Evolutionary conservation across 2,888 invertebrate genomes (phyloP).

Genomic region (Cheilosia impressa): DNA sequence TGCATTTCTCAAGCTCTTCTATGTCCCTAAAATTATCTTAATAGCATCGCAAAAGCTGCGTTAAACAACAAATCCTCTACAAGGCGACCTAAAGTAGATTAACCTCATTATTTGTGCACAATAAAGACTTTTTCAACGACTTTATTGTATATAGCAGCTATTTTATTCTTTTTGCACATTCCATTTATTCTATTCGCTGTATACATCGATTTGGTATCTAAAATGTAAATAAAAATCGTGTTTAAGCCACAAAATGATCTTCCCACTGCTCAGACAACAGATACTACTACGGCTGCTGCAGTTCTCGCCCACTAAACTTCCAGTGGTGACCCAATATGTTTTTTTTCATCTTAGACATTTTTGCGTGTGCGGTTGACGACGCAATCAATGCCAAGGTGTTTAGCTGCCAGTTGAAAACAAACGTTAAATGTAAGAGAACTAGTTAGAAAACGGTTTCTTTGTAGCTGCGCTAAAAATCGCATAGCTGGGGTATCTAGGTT

Average conservation of each 20-base stretch:
- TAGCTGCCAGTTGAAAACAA: not conserved
- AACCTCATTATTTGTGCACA: constrained; percentile 28
- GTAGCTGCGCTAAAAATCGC: not conserved
- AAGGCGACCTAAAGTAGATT: constrained; percentile 24
- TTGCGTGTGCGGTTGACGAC: constrained; percentile 29
- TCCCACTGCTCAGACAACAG: constrained; percentile 31
- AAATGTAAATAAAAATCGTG: not conserved
- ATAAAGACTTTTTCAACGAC: constrained; percentile 6
- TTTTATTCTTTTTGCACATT: constrained; percentile 20
- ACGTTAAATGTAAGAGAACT: not conserved
- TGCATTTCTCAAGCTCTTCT: not conserved
- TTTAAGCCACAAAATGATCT: constrained; percentile 19
- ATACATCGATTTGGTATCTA: not conserved
- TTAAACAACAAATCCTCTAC: not conserved
- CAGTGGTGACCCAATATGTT: constrained; percentile 32
- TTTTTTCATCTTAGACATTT: not conserved
- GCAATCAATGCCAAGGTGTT: constrained; percentile 45
- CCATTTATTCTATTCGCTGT: not conserved
- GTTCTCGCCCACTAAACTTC: constrained; percentile 22
- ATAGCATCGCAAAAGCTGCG: constrained; percentile 1
- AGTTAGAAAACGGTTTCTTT: not conserved
- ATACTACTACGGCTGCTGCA: constrained; percentile 18
- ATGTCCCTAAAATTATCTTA: constrained; percentile 2
- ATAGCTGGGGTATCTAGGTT: no score
- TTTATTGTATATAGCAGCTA: not conserved